Base-by-base conservation (phyloP, 2,888 invertebrate species). In the Drosophila ezoana region DNA sequence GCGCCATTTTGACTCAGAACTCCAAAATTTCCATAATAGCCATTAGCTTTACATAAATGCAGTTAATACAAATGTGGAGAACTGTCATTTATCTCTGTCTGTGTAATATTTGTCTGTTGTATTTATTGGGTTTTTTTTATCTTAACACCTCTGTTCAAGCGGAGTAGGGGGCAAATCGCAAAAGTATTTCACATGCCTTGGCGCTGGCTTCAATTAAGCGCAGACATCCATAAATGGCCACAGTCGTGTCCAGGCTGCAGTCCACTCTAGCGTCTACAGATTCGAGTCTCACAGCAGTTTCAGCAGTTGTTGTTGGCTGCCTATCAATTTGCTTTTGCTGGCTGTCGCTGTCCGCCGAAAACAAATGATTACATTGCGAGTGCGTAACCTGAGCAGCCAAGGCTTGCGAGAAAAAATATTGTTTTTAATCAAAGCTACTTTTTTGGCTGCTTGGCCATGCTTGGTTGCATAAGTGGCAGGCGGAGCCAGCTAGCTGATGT, bases 301-400 rank as follows among this genome's bases (percentile, higher is more conserved):
- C 58, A 52, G 28, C 58, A 52, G 28, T 28, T 28, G 81, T 73
- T 79, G 85, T 85, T 81, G 59, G 53, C 85, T 84, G 87, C 85
- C 81, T 87, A 87, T 82, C 81, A 82, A 82, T 84, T 87, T 87
- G 78, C 72, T 58, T 49, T 62, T 47, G 79, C 64, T 51, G 62
- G 68, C 69, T 84, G 79, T 79, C 65, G 77, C 76, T 87, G 86
- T 87, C 79, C 57, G 59, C 48, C 56, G 72, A 71, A 84, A 85
- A 84, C 87, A 86, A 88, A 88, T 84, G 83, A 84, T 80, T 83
- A 88, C 83, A 77, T 78, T 65, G 78, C 73, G 89, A 82, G 78
- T 83, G 81, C 81, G 87, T 88, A 84, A 88, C 89, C 72, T 88
- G 89, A 88, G 88, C 85, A 72, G 85, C 72, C 64, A 54, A 57